Conservation (phyloP, 2,113 vertebrate genomes). For the Egretta garzetta region DNA sequence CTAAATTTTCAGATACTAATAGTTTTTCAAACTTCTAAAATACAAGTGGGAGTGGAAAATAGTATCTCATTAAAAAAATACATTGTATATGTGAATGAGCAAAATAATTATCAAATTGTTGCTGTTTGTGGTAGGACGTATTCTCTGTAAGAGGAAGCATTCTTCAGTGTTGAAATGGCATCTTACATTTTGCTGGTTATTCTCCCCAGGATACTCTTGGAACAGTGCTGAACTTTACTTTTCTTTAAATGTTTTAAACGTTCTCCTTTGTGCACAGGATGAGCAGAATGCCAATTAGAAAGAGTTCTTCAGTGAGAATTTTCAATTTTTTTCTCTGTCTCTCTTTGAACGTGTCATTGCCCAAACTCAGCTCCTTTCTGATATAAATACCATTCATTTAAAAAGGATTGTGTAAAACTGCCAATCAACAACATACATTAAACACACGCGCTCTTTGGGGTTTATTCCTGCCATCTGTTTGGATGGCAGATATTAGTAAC, state of each 20-base stretch:
- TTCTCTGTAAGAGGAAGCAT: neutral
- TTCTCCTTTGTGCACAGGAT: neutral
- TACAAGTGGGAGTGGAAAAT: neutral
- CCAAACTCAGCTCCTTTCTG: neutral
- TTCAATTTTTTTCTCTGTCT: neutral
- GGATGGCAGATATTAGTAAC: neutral
- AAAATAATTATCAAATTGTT: neutral
- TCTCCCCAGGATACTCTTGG: neutral
- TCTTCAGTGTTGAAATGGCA: neutral
- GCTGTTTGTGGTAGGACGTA: neutral
- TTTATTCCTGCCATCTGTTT: neutral
- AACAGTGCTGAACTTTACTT: slow-evolving; percentile 2
- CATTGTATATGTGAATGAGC: rapidly evolving
- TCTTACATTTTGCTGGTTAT: neutral
- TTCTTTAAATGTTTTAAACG: slow-evolving; percentile 8
- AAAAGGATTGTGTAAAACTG: neutral
- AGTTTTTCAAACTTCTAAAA: neutral
- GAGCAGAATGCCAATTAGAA: neutral
- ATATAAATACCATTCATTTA: neutral
- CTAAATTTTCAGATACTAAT: neutral
- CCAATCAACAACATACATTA: neutral
- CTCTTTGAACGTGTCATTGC: neutral
- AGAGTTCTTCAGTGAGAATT: neutral
- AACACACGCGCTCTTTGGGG: neutral
- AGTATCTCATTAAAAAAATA: neutral